A percentile compares a stretch with the other conserved stretches of the same genome.
Conservation (phyloP, 2,113 vertebrate genomes). For the Tragelaphus imberbis region DNA sequence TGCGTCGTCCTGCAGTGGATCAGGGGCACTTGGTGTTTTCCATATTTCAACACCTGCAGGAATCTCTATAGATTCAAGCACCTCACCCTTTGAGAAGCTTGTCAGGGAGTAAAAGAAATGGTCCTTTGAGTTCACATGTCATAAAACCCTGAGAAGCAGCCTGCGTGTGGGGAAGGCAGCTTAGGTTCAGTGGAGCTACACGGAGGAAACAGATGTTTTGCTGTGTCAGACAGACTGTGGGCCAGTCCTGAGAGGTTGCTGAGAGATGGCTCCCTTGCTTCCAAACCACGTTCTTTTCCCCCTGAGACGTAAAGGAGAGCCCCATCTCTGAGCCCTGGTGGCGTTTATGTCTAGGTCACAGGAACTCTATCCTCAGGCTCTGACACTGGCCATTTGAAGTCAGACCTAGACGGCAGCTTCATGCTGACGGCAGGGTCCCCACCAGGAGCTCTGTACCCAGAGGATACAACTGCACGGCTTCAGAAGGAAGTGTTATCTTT, state of each 20-base stretch:
- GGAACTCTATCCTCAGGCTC: constrained; percentile 51
- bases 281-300: neutral
- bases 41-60: constrained; percentile 47
- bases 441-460: neutral
- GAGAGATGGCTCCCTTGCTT: neutral
- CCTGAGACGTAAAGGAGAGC: neutral
- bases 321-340: neutral
- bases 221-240: constrained; percentile 10
- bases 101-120: constrained; percentile 23
- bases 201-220: constrained; percentile 19
- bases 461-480: neutral
- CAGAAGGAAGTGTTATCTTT: neutral
- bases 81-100: constrained; percentile 37
- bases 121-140: constrained; percentile 24
- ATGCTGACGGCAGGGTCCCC: neutral
- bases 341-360: constrained; percentile 44
- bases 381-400: neutral
- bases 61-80: constrained; percentile 37
- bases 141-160: neutral
- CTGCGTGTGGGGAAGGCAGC: neutral
- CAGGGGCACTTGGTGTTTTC: neutral
- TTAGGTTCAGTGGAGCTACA: neutral
- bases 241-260: constrained; percentile 30
- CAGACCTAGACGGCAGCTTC: constrained; percentile 34
- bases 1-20: neutral